These are phyloP conservation scores for Ellobius talpinus DNA, from an alignment of 2,113 vertebrate genomes.

Conservation along the genomic window DNA sequence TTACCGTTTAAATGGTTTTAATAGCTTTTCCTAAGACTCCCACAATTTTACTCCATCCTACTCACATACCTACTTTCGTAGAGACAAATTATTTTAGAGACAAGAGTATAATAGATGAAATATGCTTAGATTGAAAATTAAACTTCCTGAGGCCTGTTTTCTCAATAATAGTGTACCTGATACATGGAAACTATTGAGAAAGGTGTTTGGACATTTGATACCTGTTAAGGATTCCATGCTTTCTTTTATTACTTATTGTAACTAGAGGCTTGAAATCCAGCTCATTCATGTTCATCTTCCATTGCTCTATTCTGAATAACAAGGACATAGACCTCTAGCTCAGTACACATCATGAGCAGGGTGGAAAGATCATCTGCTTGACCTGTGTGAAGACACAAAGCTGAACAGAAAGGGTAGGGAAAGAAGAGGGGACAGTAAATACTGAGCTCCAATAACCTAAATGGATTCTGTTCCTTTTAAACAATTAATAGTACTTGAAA, in stretches of 20 bases:
- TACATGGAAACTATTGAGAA: neutral
- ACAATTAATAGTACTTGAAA: neutral
- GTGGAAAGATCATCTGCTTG: neutral
- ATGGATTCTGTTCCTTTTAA: neutral
- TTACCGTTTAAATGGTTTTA: constrained; percentile 14
- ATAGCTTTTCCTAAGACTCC: neutral
- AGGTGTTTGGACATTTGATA: neutral
- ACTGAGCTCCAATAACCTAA: neutral
- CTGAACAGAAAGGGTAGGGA: neutral
- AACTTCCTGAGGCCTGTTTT: neutral
- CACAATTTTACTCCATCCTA: neutral
- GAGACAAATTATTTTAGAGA: constrained; percentile 31
- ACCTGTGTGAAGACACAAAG: neutral
- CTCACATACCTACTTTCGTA: constrained; percentile 36
- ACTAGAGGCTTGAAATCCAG: neutral
- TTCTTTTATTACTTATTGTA: neutral
- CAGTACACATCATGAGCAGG: neutral
- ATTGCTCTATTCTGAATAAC: neutral
- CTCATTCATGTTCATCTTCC: neutral
- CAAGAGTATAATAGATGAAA: neutral
- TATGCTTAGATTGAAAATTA: neutral
- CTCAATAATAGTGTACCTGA: neutral
- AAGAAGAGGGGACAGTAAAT: neutral
- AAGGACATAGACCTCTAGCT: neutral
- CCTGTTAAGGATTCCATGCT: neutral